Evolutionary conservation across 2,888 invertebrate species (phyloP).

Genomic region (Lathronympha strigana): DNA sequence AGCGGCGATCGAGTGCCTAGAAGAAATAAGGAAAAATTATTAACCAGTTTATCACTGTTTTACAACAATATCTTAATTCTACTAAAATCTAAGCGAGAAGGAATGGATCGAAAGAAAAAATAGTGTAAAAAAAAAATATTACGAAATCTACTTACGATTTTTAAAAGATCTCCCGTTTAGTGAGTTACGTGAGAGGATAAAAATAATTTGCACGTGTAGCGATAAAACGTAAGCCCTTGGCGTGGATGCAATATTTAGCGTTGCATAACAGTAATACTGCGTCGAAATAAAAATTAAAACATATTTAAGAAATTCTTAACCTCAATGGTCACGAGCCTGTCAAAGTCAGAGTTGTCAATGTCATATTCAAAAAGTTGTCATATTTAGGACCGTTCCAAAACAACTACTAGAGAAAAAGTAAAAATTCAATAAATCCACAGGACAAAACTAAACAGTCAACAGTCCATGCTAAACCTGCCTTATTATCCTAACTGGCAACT

Average conservation of each 20-base stretch:
- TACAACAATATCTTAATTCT: constrained; percentile 48
- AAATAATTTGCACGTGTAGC: constrained; percentile 21
- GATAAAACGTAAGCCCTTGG: constrained; percentile 28
- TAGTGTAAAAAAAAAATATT: background rate
- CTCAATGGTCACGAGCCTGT: constrained; percentile 37
- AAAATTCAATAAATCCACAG: no score
- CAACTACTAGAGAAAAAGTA: no score
- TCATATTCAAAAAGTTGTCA: constrained; percentile 11
- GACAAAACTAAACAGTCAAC: no score
- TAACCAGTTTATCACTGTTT: constrained; percentile 46
- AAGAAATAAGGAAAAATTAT: constrained; percentile 54
- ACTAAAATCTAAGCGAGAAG: background rate
- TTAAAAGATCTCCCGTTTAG: constrained; percentile 2
- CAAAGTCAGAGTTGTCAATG: constrained; percentile 25
- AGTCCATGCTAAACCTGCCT: background rate
- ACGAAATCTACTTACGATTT: constrained; percentile 25
- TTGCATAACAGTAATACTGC: constrained; percentile 35
- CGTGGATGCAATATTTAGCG: constrained; percentile 23
- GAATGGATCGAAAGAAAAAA: background rate
- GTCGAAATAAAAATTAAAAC: constrained; percentile 37
- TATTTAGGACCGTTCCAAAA: constrained; percentile 5
- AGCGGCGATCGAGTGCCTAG: constrained; percentile 53
- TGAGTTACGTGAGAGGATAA: background rate
- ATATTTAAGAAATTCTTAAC: constrained; percentile 37
- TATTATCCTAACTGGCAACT: constrained; percentile 5